Conservation (phyloP, 2,888 invertebrate genomes). For the Plagodis dolabraria region DNA sequence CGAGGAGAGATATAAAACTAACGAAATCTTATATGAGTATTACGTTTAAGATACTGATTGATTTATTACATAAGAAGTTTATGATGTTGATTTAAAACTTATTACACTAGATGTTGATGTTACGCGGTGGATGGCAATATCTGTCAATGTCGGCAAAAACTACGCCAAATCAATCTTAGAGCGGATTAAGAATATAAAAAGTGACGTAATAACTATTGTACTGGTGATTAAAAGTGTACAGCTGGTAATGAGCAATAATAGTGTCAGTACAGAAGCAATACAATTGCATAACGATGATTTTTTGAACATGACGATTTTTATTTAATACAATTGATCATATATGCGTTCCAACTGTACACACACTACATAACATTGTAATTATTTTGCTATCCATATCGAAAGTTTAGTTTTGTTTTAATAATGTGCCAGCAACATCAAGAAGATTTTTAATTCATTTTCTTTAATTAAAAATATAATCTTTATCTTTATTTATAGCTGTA, state of each 20-base stretch:
- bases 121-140: constrained; percentile 4
- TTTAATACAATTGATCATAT: too few relatives aligned
- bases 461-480: too few relatives aligned
- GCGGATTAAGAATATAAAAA: constrained; percentile 24
- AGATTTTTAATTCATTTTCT: too few relatives aligned
- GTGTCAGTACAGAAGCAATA: constrained; percentile 48
- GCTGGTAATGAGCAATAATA: constrained; percentile 40
- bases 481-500: too few relatives aligned
- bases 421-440: too few relatives aligned
- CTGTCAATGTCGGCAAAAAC: constrained; percentile 21
- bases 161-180: constrained; percentile 35
- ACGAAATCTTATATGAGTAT: constrained; percentile 34
- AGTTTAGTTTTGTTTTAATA: too few relatives aligned
- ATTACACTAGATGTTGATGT: too few relatives aligned
- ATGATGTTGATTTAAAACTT: constrained; percentile 4
- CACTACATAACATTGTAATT: too few relatives aligned
- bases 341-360: too few relatives aligned
- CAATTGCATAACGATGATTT: constrained; percentile 49
- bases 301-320: too few relatives aligned
- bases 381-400: too few relatives aligned
- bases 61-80: constrained; percentile 20
- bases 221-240: constrained; percentile 16
- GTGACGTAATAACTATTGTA: constrained; percentile 27
- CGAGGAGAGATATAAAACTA: constrained; percentile 28
- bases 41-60: constrained; percentile 31